Percentiles rank a stretch among this genome's conserved stretches.
These are phyloP conservation scores for Casuarius casuarius DNA, from an alignment of 2,113 vertebrate species.

Conservation along the genomic window DNA sequence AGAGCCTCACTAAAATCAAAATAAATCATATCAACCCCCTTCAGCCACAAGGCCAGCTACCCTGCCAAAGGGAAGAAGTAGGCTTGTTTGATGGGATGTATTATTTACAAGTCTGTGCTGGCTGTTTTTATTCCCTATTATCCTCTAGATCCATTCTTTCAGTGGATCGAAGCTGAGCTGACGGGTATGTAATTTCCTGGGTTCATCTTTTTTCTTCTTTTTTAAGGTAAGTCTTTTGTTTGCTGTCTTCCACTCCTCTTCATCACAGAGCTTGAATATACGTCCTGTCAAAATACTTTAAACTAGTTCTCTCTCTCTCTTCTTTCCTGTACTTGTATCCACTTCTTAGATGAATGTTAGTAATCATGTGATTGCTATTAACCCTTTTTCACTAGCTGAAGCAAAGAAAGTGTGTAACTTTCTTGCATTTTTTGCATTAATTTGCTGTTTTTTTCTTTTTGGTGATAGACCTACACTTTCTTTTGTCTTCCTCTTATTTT, in stretches of 20 bases:
- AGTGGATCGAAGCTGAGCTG: neutral
- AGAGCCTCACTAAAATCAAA: neutral
- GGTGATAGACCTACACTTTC: neutral
- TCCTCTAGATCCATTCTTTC: neutral
- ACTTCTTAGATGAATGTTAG: neutral
- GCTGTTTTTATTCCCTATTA: neutral
- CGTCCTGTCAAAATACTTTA: neutral
- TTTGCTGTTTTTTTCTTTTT: neutral
- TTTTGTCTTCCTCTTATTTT: neutral
- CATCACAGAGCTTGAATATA: neutral
- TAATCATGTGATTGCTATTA: neutral
- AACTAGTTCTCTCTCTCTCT: neutral
- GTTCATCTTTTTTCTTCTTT: neutral
- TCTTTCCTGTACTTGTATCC: neutral
- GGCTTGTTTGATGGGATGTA: neutral
- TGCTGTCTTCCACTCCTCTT: neutral
- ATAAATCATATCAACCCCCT: neutral
- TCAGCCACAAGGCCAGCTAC: neutral
- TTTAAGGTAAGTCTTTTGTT: neutral
- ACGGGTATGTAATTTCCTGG: neutral
- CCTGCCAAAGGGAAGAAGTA: slow-evolving; percentile 1
- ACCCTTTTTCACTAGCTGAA: neutral
- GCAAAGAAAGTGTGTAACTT: neutral
- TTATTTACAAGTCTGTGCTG: slow-evolving; percentile 3
- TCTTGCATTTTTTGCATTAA: neutral